These are phyloP conservation scores for Elephas maximus DNA, from an alignment of 2,113 vertebrate genomes.

Conservation along the genomic window DNA sequence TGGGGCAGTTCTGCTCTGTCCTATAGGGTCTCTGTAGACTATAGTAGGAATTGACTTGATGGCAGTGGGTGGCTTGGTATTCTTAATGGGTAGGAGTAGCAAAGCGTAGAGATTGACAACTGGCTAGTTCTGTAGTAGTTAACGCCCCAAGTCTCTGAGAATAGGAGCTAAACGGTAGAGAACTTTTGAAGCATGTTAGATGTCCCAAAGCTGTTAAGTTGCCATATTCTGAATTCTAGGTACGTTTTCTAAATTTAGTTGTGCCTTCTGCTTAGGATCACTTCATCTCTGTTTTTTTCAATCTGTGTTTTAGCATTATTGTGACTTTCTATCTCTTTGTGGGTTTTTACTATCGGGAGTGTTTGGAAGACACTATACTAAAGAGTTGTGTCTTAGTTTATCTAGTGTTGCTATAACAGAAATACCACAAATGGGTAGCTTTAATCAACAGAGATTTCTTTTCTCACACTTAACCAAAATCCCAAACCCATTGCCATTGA, in stretches of 20 bases:
- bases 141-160: not conserved
- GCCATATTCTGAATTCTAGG: not conserved
- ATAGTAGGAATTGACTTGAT: no score
- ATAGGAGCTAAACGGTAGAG: not conserved
- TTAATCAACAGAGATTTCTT: not conserved
- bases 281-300: slow-evolving; percentile 15
- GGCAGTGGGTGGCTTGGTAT: no score
- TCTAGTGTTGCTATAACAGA: not conserved
- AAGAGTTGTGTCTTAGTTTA: not conserved
- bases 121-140: not conserved
- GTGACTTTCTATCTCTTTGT: slow-evolving; percentile 50
- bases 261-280: not conserved
- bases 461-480: no score
- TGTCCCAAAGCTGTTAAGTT: not conserved
- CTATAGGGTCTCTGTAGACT: no score
- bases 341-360: slow-evolving; percentile 10
- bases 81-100: not conserved
- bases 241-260: not conserved
- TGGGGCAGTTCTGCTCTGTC: no score
- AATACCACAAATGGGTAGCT: not conserved
- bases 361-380: slow-evolving; percentile 13
- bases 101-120: not conserved
- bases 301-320: not conserved
- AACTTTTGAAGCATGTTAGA: not conserved
- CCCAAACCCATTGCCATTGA: no score